Evolutionary conservation across 2,888 invertebrate species (phyloP).

Genomic region (Drosophila fungiperda): DNA sequence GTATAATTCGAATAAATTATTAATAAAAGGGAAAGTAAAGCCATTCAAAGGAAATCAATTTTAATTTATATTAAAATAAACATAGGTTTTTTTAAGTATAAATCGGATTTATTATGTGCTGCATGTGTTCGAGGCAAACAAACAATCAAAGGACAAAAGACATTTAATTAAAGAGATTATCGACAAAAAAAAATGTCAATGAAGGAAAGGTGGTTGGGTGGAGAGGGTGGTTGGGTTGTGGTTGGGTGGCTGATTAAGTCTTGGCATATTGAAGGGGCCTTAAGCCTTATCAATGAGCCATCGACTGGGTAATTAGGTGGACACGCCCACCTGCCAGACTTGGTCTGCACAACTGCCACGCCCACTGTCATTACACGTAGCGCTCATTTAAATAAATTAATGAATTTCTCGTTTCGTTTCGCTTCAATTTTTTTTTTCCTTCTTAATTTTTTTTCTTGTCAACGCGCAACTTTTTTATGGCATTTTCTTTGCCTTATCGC

Average conservation of each 20-base stretch:
- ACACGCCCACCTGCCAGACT: conserved; percentile 50
- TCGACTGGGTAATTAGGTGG: conserved; percentile 64
- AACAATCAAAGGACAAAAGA: conserved; percentile 70
- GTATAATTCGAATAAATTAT: too few relatives aligned
- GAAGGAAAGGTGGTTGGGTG: background rate
- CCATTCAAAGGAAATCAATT: too few relatives aligned
- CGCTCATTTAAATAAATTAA: conserved; percentile 78
- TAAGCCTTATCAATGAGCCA: conserved; percentile 60
- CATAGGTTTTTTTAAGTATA: background rate
- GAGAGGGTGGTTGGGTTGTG: background rate
- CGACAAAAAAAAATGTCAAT: conserved; percentile 19
- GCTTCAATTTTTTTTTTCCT: conserved; percentile 14
- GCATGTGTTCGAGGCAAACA: conserved; percentile 40
- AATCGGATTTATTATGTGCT: background rate
- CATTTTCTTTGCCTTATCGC: conserved; percentile 65
- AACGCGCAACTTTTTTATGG: conserved; percentile 60
- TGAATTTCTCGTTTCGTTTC: conserved; percentile 65
- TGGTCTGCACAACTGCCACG: conserved; percentile 11
- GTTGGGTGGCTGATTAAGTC: background rate
- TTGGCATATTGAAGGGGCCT: conserved; percentile 20
- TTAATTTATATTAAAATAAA: background rate
- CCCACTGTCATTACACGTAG: conserved; percentile 71
- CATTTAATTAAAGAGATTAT: conserved; percentile 70
- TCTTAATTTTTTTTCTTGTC: background rate
- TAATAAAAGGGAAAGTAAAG: too few relatives aligned